phyloP scores from a whole-genome alignment of 1,140 invertebrate species.

The Wiebesia pumilae region DNA sequence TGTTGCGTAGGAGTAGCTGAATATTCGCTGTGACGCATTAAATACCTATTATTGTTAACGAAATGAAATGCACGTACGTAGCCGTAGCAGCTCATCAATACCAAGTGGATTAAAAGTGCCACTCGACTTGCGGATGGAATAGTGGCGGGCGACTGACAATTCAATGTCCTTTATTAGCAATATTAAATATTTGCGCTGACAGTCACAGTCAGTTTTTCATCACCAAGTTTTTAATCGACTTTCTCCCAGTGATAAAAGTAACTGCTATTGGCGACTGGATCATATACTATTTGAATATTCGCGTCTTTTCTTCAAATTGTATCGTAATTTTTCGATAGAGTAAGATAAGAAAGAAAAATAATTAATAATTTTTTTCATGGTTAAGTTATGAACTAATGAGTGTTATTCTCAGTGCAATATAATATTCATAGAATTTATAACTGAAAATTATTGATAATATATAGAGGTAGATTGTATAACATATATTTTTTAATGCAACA shows the following conservation, averaged over 20 bases:
- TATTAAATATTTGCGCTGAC: constrained; percentile 34
- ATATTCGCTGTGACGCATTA: neutral
- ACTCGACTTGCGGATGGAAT: neutral
- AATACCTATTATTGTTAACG: constrained; percentile 21
- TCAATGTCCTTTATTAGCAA: constrained; percentile 10
- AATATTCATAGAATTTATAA: no score
- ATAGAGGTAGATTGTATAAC: no score
- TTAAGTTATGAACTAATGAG: no score
- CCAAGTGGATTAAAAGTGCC: constrained; percentile 28
- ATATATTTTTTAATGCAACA: no score
- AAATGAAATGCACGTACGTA: neutral
- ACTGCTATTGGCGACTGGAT: neutral
- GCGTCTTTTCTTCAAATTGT: no score
- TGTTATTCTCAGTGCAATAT: no score
- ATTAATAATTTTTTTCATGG: no score
- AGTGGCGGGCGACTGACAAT: no score
- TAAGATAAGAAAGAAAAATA: no score
- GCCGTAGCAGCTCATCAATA: neutral
- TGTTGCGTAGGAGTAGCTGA: neutral
- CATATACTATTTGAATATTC: neutral
- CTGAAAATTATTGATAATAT: no score
- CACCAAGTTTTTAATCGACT: neutral
- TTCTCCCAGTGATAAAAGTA: neutral
- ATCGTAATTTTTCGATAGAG: no score
- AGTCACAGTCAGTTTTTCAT: no score